phyloP scores from a whole-genome alignment of 1,140 invertebrate species.

The Drosophila varians region DNA sequence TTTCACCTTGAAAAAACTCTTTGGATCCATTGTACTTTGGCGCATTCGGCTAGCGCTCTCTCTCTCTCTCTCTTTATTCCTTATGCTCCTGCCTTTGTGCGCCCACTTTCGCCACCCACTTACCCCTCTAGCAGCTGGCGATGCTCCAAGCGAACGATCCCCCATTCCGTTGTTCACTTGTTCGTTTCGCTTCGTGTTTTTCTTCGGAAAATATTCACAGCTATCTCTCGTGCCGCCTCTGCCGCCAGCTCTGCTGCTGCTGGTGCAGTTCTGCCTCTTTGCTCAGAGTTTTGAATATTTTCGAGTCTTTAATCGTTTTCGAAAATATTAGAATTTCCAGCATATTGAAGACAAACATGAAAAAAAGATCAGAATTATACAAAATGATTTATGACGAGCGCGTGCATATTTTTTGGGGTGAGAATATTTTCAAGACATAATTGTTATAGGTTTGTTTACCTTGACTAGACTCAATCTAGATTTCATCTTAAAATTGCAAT shows the following conservation, averaged over 20 bases:
- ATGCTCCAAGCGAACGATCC: slow-evolving; percentile 61
- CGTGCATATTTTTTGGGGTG: slow-evolving; percentile 5
- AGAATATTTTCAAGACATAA: background rate
- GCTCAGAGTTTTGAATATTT: slow-evolving; percentile 6
- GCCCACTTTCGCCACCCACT: background rate
- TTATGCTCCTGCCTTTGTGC: slow-evolving; percentile 11
- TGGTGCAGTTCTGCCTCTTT: slow-evolving; percentile 7
- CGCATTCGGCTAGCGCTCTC: background rate
- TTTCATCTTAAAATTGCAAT: background rate
- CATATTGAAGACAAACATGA: background rate
- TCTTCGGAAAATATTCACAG: slow-evolving; percentile 21
- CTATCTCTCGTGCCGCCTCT: slow-evolving; percentile 20
- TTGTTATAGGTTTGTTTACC: background rate
- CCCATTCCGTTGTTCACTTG: slow-evolving; percentile 20
- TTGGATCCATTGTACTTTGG: background rate
- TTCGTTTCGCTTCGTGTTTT: slow-evolving; percentile 34
- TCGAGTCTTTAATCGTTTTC: slow-evolving; percentile 10
- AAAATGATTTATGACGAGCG: slow-evolving; percentile 20
- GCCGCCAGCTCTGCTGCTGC: slow-evolving; percentile 3
- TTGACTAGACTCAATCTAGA: background rate
- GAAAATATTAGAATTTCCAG: background rate
- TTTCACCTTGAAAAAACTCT: background rate
- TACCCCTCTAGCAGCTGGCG: slow-evolving; percentile 54
- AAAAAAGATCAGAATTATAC: slow-evolving; percentile 1
- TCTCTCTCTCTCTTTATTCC: slow-evolving; percentile 2